Conservation (phyloP, 2,888 invertebrate species). For the Euspilapteryx auroguttella region DNA sequence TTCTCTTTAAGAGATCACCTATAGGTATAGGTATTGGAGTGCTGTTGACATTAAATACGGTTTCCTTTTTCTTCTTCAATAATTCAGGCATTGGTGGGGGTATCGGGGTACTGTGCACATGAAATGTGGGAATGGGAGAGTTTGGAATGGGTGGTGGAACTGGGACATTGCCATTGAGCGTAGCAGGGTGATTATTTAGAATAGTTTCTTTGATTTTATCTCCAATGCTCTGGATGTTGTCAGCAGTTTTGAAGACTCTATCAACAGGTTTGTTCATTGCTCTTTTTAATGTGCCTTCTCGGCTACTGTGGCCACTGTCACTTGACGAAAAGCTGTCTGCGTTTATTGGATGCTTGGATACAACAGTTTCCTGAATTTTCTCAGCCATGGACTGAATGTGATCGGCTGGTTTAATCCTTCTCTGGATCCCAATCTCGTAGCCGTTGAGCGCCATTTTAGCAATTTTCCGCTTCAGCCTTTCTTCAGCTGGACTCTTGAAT, state of each 20-base stretch:
- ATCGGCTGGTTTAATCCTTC: conserved; percentile 54
- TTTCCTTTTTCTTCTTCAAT: too few relatives aligned
- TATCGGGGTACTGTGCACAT: conserved; percentile 9
- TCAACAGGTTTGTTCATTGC: conserved; percentile 28
- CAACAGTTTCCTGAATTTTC: conserved; percentile 55
- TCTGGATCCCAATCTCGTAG: conserved; percentile 54
- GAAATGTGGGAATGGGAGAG: conserved; percentile 9
- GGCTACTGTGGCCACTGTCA: conserved; percentile 22
- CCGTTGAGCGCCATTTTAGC: conserved; percentile 56
- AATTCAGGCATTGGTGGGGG: conserved; percentile 28
- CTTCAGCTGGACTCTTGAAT: conserved; percentile 52
- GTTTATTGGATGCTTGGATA: conserved; percentile 51
- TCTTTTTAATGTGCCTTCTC: conserved; percentile 25
- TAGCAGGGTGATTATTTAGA: conserved; percentile 25
- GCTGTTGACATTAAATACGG: too few relatives aligned
- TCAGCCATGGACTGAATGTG: conserved; percentile 56
- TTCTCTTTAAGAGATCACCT: too few relatives aligned
- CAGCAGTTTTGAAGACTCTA: conserved; percentile 25
- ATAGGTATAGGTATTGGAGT: too few relatives aligned
- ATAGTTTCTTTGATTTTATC: conserved; percentile 38
- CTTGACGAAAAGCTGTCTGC: conserved; percentile 24
- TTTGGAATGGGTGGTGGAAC: conserved; percentile 11
- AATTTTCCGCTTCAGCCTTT: conserved; percentile 51
- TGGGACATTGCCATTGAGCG: conserved; percentile 7
- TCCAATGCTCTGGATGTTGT: conserved; percentile 25